A percentile compares a stretch with the other conserved stretches of the same genome.
These are phyloP conservation scores for Ciconia boyciana DNA, from an alignment of 2,113 vertebrate genomes.

Conservation along the genomic window DNA sequence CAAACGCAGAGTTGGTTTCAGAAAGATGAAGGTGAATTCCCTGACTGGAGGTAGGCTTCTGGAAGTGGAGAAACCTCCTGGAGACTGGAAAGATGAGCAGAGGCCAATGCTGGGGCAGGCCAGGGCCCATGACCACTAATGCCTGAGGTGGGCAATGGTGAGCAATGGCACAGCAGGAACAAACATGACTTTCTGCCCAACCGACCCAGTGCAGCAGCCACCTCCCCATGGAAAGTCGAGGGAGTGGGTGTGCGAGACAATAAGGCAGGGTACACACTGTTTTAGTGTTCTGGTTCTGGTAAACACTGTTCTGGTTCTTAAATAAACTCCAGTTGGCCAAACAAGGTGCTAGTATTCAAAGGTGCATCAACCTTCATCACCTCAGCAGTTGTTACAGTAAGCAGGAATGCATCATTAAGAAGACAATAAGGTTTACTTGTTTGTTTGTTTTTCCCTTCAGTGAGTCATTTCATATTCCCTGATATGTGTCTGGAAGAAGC, in stretches of 20 bases:
- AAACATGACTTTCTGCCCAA: accelerated
- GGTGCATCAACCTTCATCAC: not conserved
- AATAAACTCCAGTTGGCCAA: not conserved
- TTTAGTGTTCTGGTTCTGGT: no score
- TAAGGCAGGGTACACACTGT: not conserved
- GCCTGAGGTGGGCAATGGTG: accelerated
- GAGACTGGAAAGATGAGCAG: not conserved
- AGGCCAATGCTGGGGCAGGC: accelerated
- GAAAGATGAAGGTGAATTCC: not conserved
- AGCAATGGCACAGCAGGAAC: accelerated
- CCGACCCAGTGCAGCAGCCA: not conserved
- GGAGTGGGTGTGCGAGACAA: accelerated
- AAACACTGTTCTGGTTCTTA: not conserved
- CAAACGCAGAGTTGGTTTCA: not conserved
- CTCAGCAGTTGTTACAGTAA: not conserved
- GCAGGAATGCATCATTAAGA: not conserved
- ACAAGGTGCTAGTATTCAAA: not conserved
- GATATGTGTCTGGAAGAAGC: not conserved
- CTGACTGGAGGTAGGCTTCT: not conserved
- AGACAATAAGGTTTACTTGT: not conserved
- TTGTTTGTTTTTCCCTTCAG: not conserved
- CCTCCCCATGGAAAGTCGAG: accelerated
- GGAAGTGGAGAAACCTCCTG: not conserved
- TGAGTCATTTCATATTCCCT: not conserved
- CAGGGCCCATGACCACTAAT: not conserved